Evolutionary conservation across 2,113 vertebrate species (phyloP).

Genomic region (Sisor rabdophorus): DNA sequence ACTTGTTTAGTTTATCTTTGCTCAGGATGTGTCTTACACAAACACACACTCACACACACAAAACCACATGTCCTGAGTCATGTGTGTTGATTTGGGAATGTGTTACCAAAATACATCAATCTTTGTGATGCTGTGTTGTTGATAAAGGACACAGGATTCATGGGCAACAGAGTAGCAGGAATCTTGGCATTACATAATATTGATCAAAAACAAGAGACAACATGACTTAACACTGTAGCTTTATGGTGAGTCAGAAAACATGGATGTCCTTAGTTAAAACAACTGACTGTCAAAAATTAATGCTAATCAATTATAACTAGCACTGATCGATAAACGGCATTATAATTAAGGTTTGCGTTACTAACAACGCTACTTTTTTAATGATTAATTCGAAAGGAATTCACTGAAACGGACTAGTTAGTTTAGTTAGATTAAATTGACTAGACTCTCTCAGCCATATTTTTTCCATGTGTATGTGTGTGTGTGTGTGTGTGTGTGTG

Average conservation of each 20-base stretch:
- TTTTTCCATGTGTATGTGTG: too few species aligned
- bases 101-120: background rate
- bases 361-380: too few species aligned
- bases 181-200: constrained; percentile 8
- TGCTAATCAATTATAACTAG: background rate
- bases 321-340: too few species aligned
- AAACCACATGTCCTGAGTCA: background rate
- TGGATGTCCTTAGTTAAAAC: background rate
- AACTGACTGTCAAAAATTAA: background rate
- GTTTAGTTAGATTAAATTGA: too few species aligned
- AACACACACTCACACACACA: background rate
- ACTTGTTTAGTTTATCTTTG: background rate
- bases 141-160: constrained; percentile 19
- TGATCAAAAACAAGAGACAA: background rate
- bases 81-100: constrained; percentile 10
- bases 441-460: too few species aligned
- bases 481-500: too few species aligned
- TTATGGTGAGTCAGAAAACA: background rate
- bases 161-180: constrained; percentile 12
- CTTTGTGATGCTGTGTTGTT: constrained; percentile 33
- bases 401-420: too few species aligned
- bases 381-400: too few species aligned
- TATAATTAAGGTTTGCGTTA: too few species aligned
- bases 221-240: background rate
- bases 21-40: constrained; percentile 7